Evolutionary conservation across 2,888 invertebrate genomes (phyloP), one percentile per base, ranked within the genome.

Genomic region (Linyphia triangularis): DNA sequence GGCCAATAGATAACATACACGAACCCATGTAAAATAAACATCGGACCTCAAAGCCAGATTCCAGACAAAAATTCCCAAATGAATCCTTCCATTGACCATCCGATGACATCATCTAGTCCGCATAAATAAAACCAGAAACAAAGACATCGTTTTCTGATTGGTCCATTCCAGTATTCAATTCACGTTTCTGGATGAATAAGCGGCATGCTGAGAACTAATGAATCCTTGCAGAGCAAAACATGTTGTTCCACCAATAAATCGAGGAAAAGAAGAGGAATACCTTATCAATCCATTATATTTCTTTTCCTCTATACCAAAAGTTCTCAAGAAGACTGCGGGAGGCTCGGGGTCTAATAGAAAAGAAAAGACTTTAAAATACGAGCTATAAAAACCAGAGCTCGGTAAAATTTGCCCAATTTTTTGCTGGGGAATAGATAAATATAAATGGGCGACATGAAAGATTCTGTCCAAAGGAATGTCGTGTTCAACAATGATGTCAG

Each of bases 141-240:
- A 67, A 79, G 78, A 79, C 51, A 37, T 79, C 65, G 26, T 30
- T 43, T 77, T 61, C 13, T 13, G 28, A 19, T 33, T 33, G 33
- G 70, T 43, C 70, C 61, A 63, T 22, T n/a, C 57, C 13, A 61
- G 19, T 19, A 83, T 83, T 83, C 83, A 63, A 61, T 26, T 51
- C 83, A 83, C 83, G 83, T 75, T 72, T 16, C 37, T n/a, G 61
- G 33, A 61, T 30, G 72, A 82, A 72, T 61, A 24, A 82, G 72
- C 59, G 82, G 28, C 82, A 73, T 33, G 83, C 83, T 83, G 73
- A 51, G 65, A 83, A 65, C 43, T 83, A 83, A 83, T 75, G 83
- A 83, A 83, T 73, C 73, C 33, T 33, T 33, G 33, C 65, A 73
- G 51, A 57, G 43, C 26, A 26, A 24, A 61, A 28, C 65, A 37